Conservation (phyloP, 2,888 invertebrate species). For the Drosophila pseudotakahashii region DNA sequence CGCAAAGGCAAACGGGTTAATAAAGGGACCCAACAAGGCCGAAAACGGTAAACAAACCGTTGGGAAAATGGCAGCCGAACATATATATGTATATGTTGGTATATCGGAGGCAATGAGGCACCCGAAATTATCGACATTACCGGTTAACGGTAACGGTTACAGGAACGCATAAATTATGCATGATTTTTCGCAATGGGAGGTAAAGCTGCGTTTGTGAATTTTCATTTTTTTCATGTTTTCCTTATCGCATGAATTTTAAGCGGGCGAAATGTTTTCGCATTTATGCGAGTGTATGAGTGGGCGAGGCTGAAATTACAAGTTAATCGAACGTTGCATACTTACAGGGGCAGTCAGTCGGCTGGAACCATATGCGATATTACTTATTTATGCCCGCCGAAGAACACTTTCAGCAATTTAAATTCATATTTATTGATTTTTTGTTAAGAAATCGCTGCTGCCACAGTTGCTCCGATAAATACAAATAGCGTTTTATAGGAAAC, state of each 20-base stretch:
- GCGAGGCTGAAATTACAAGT: constrained; percentile 13
- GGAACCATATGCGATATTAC: constrained; percentile 33
- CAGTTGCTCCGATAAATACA: constrained; percentile 5
- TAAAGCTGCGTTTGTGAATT: constrained; percentile 15
- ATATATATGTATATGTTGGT: background rate
- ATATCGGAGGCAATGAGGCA: constrained; percentile 17
- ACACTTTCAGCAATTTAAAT: constrained; percentile 34
- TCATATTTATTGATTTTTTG: constrained; percentile 40
- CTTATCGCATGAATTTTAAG: constrained; percentile 18
- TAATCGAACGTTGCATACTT: constrained; percentile 61
- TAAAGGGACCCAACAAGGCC: constrained; percentile 10
- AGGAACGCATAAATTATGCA: constrained; percentile 38
- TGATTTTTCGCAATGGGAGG: constrained; percentile 6
- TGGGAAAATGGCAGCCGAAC: background rate
- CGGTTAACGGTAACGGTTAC: constrained; percentile 17
- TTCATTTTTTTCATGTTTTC: constrained; percentile 2
- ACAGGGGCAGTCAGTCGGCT: constrained; percentile 47
- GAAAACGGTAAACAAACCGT: constrained; percentile 25
- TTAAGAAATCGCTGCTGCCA: constrained; percentile 33
- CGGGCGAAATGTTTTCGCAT: background rate
- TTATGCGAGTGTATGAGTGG: constrained; percentile 2
- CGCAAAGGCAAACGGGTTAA: constrained; percentile 19
- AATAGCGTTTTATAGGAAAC: constrained; percentile 9
- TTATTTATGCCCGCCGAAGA: constrained; percentile 34
- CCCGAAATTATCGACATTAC: constrained; percentile 42